Percentiles rank a stretch among this genome's conserved stretches.
These are phyloP conservation scores for Arnoldichthys spilopterus DNA, from an alignment of 2,797 vertebrate genomes.

Conservation along the genomic window DNA sequence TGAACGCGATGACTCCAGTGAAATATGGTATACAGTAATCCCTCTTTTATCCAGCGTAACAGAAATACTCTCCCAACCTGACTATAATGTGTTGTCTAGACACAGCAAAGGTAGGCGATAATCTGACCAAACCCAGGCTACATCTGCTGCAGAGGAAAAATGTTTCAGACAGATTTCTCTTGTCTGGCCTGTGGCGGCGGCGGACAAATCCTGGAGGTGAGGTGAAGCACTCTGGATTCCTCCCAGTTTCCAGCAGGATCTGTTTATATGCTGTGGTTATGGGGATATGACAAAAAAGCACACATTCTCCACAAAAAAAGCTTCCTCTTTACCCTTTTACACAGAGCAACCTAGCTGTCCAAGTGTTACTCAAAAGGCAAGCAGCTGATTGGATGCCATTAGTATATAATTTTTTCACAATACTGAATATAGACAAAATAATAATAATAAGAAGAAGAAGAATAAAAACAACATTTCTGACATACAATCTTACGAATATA, in stretches of 20 bases:
- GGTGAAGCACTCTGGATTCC: constrained; percentile 44
- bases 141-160: constrained; percentile 40
- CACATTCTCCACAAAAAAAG: constrained; percentile 35
- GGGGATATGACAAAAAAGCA: constrained; percentile 35
- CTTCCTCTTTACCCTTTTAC: constrained; percentile 25
- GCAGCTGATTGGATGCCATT: no score
- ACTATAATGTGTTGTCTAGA: constrained; percentile 57
- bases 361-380: background rate
- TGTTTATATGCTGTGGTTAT: constrained; percentile 47
- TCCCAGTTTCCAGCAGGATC: constrained; percentile 42
- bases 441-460: no score
- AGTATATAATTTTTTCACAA: no score
- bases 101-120: constrained; percentile 39
- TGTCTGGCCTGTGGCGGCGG: constrained; percentile 29
- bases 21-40: constrained; percentile 41
- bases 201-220: constrained; percentile 47
- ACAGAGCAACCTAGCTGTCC: constrained; percentile 1
- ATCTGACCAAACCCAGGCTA: constrained; percentile 50
- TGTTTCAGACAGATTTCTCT: constrained; percentile 47
- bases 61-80: constrained; percentile 35
- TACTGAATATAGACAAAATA: no score
- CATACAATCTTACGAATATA: no score
- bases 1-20: constrained; percentile 20
- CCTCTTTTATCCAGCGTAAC: constrained; percentile 36
- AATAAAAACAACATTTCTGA: no score